Evolutionary conservation across 2,888 invertebrate species (phyloP).

Genomic region (Bellardia bayeri): DNA sequence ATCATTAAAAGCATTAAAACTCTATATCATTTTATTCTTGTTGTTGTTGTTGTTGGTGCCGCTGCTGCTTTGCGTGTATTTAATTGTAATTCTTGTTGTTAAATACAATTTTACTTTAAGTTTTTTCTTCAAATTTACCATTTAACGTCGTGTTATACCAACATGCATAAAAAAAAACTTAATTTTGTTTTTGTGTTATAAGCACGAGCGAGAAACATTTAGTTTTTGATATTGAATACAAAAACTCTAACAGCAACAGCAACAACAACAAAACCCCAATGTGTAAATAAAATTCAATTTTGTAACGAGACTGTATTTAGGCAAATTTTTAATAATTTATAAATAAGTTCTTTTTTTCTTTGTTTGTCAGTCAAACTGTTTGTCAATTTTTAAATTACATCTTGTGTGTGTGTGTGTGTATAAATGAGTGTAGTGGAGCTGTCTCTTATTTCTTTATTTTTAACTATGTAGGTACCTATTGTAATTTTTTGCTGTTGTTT

Average conservation of each 20-base stretch:
- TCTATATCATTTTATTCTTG: constrained; percentile 3
- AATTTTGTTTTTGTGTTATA: constrained; percentile 16
- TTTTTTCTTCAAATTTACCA: background rate
- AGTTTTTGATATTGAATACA: background rate
- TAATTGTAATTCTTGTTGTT: constrained; percentile 52
- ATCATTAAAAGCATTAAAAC: constrained; percentile 77
- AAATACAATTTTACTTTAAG: constrained; percentile 26
- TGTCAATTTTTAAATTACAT: constrained; percentile 73
- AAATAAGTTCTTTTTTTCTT: constrained; percentile 16
- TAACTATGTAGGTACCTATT: too few species aligned
- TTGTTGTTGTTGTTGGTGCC: constrained; percentile 18
- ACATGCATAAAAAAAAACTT: background rate
- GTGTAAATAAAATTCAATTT: constrained; percentile 37
- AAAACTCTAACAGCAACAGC: background rate
- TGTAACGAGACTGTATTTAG: constrained; percentile 83
- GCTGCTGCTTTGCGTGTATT: constrained; percentile 34
- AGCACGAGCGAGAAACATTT: constrained; percentile 40
- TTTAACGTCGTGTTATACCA: background rate
- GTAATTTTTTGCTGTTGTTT: constrained; percentile 14
- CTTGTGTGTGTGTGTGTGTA: constrained; percentile 21
- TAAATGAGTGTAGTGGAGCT: constrained; percentile 72
- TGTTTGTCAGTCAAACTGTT: constrained; percentile 61
- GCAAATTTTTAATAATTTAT: constrained; percentile 69
- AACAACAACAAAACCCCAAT: too few species aligned
- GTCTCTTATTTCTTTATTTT: constrained; percentile 20